Evolutionary conservation across 2,888 invertebrate species (phyloP).

Genomic region (Heterodera filipjevi): DNA sequence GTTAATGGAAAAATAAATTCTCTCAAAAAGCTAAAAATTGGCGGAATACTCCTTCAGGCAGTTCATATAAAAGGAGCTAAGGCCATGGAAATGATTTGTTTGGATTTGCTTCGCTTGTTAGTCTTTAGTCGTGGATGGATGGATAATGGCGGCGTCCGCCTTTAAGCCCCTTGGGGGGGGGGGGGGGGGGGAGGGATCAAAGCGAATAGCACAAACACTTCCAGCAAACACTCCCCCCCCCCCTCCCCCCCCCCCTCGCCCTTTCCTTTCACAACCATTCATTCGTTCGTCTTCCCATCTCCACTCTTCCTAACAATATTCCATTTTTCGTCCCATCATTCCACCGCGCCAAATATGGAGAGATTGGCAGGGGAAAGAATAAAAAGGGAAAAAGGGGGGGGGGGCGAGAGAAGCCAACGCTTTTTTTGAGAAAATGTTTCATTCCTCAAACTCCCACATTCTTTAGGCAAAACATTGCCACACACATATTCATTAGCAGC

Average conservation of each 20-base stretch:
- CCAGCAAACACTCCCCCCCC: not conserved
- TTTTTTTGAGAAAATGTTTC: not conserved
- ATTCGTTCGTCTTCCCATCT: not conserved
- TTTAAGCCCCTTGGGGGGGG: not conserved
- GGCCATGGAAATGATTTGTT: conserved; percentile 8
- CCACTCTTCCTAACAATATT: not conserved
- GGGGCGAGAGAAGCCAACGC: not conserved
- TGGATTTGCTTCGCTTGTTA: conserved; percentile 12
- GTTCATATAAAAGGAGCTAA: not conserved
- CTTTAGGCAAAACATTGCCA: not conserved
- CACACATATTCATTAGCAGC: not conserved
- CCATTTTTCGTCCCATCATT: not conserved
- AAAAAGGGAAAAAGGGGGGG: not conserved
- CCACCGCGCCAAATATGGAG: conserved; percentile 10
- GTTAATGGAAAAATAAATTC: not conserved
- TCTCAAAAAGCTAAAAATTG: not conserved
- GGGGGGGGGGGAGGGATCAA: not conserved
- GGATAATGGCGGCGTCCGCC: conserved; percentile 1
- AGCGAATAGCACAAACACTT: not conserved
- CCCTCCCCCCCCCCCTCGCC: not conserved
- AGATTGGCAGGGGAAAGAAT: not conserved
- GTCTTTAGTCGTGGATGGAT: not conserved
- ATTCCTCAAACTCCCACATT: not conserved
- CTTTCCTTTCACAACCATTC: conserved; percentile 3
- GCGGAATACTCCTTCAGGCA: not conserved